Base-by-base conservation (phyloP, 2,888 invertebrate species). In the Cryptophagus acutangulus region DNA sequence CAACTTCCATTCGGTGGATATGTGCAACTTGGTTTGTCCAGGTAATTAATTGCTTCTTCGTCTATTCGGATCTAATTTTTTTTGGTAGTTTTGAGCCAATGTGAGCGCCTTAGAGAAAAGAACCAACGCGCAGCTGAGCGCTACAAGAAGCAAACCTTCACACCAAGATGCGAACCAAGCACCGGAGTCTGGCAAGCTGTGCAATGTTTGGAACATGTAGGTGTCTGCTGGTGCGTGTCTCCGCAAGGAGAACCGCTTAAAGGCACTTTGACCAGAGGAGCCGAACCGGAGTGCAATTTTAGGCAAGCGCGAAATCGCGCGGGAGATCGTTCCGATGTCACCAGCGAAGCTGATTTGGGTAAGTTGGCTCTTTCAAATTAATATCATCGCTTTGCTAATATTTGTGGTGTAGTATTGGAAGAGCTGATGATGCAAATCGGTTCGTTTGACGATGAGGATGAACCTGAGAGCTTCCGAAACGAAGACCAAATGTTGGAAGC, bases 181-280 rank as follows among this genome's bases (percentile, higher is more conserved):
- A 79, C 76, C 8, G 89, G 89, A 0, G 79, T 77, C 17, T 91
- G 89, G 89, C 83, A 86, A 55, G 73, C 87, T 0, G 79, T 88
- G 9, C 90, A 90, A 65, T 90, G 90, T 62, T 76, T 90, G 40
- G 81, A 82, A 48, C 67, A 78, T 55, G 74, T 82, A 59, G 87
- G 86, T 2, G 85, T 90, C 1, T 90, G 89, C 58, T 90, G 90
- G 90, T 90, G 90, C 63, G 88, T 89, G 1, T 84, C 84, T 55
- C 81, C 82, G 20, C 81, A 82, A 51, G 89, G 89, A 0, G 86
- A 87, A 50, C 86, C 87, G 0, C 69, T 87, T 1, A 87, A 87
- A 63, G 88, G 88, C n/a, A 84, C 87, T 0, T 66, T 89, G 33
- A 83, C 85, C 0, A 76, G 87, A 33, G 87, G 86, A 13, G 74